A percentile compares a stretch with the other conserved stretches of the same genome.
These are phyloP conservation scores for Harpagoxenus sublaevis DNA, from an alignment of 2,888 invertebrate genomes.

Conservation along the genomic window DNA sequence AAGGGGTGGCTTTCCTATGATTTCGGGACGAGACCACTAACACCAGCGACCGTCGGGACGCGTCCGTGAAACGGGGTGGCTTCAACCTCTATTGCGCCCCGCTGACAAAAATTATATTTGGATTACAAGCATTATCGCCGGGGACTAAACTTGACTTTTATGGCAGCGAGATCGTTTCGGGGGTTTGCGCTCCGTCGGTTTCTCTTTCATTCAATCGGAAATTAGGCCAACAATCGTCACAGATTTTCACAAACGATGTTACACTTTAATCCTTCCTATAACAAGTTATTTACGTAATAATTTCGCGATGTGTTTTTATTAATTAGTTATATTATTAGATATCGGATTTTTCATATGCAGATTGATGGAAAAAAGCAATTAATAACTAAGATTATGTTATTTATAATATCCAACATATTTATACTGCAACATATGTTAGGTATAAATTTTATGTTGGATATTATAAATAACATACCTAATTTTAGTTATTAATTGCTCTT, in stretches of 20 bases:
- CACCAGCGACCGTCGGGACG: conserved; percentile 57
- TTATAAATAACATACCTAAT: no score
- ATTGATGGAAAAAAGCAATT: no score
- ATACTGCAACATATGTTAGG: no score
- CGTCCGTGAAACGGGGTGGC: conserved; percentile 68
- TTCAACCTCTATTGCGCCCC: conserved; percentile 75
- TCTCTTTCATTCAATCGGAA: conserved; percentile 57
- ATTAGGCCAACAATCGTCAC: conserved; percentile 58
- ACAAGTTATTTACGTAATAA: background rate
- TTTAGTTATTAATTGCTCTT: no score
- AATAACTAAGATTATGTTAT: no score
- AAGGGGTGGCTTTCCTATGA: conserved; percentile 76
- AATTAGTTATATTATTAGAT: background rate
- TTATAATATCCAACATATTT: no score
- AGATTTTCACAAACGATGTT: background rate
- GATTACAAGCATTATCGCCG: conserved; percentile 86
- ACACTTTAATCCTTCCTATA: background rate
- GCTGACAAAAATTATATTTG: conserved; percentile 85
- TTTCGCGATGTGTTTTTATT: background rate
- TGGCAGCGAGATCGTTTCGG: conserved; percentile 81
- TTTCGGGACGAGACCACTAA: conserved; percentile 72
- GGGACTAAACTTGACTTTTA: conserved; percentile 86
- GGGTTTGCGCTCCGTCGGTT: conserved; percentile 76
- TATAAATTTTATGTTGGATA: no score
- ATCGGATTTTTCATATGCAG: no score